Evolutionary conservation across 1,140 invertebrate genomes (phyloP), one percentile per base, ranked within the genome.

Genomic region (Pseudomyrmex dendroicus): DNA sequence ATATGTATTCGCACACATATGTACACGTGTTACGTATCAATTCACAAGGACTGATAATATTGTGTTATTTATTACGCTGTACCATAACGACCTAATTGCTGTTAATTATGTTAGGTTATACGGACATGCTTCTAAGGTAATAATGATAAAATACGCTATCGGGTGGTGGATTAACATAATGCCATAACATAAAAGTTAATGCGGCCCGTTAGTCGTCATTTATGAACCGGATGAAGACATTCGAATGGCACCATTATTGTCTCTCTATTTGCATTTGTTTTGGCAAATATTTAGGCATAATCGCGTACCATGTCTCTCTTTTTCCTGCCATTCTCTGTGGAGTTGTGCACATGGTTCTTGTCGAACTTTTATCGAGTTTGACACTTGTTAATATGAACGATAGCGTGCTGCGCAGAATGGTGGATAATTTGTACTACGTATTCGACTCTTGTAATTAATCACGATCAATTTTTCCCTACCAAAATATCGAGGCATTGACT

Each of bases 221-320:
- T 80, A 80, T 72, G 76, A 72, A 46, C 76, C 76, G 76, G 76
- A 57, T 80, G 35, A 80, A 80, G 76, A 80, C 56, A 80, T 70
- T 70, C 44, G 66, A 56, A 80, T 80, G 64, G 56, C 56, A 48
- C 66, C 12, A 48, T 80, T 80, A 80, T 80, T 66, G 66, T 44
- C 35, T 20, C 15, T 8, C 66, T 72, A 70, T 78, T 78, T 78
- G 64, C 68, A 80, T 80, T 80, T 80, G 76, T 70, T 52, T 52
- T 72, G 76, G 73, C 76, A 72, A 80, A 80, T 80, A 80, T 80
- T 80, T 80, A 80, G 46, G 22, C 66, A 80, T 80, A 72, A 80
- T 80, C 76, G 52, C 22, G 46, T 35, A 7, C 35, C 35, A 25
- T 35, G 35, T 35, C 73, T 5, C 12, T 48, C 56, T 48, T 2